Evolutionary conservation across 1,140 invertebrate genomes (phyloP).

Genomic region (Atta cephalotes): DNA sequence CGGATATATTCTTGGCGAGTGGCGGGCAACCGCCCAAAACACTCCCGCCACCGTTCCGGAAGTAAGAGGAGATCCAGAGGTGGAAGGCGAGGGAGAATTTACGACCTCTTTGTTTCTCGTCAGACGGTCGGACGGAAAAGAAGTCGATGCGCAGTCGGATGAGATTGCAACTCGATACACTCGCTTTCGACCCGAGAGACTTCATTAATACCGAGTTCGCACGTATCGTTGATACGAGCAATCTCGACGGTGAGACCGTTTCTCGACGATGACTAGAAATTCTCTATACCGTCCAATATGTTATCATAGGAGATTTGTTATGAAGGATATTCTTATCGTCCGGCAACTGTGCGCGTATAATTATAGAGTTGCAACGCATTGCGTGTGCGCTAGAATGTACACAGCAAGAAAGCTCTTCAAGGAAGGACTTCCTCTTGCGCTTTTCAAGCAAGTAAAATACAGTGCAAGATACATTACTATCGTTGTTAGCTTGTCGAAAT

Average conservation of each 20-base stretch:
- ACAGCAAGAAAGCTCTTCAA: not conserved
- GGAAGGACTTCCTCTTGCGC: slow-evolving; percentile 21
- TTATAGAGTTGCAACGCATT: slow-evolving; percentile 41
- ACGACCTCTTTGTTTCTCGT: slow-evolving; percentile 81
- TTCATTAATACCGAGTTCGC: slow-evolving; percentile 57
- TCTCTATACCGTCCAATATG: slow-evolving; percentile 30
- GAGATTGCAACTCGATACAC: slow-evolving; percentile 62
- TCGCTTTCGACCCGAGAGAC: slow-evolving; percentile 50
- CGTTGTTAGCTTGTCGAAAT: not conserved
- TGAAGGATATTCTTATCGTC: slow-evolving; percentile 52
- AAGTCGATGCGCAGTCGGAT: slow-evolving; percentile 43
- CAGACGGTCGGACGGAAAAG: slow-evolving; percentile 69
- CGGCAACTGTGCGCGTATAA: slow-evolving; percentile 44
- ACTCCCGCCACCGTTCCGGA: slow-evolving; percentile 64
- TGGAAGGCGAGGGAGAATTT: slow-evolving; percentile 70
- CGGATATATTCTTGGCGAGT: slow-evolving; percentile 75
- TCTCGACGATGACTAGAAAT: slow-evolving; percentile 51
- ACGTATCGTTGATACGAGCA: slow-evolving; percentile 30
- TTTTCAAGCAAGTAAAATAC: slow-evolving; percentile 24
- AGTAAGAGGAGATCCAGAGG: slow-evolving; percentile 35
- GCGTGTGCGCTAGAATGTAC: slow-evolving; percentile 11
- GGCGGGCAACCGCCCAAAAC: slow-evolving; percentile 76
- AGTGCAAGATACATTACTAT: not conserved
- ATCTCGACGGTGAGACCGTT: slow-evolving; percentile 28
- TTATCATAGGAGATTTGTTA: slow-evolving; percentile 32